Evolutionary conservation across 2,888 invertebrate genomes (phyloP), one percentile per base, ranked within the genome.

Genomic region (Platynereis dumerilii): DNA sequence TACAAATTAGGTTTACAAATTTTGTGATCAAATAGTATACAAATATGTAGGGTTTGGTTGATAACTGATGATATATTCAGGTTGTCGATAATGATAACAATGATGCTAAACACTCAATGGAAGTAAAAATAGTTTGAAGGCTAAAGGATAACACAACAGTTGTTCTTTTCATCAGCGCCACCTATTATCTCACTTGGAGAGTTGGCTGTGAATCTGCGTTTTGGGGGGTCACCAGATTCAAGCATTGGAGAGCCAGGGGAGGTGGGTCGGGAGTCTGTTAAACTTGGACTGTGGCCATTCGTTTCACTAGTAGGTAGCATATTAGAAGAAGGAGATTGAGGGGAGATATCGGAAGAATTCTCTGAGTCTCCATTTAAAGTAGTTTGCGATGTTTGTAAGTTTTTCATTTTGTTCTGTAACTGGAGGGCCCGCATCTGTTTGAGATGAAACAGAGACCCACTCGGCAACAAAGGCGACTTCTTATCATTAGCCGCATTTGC

Each of bases 371-470:
- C 34, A 12, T 34, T 34, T 34, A 34, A 12, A 5, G 34, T 34
- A 12, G 34, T 34, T 34, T 34, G 34, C 34, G 34, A 34, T 34
- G 34, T 7, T 34, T 34, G 34, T 7, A 34, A 7, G 12, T 28
- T 52, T 57, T 62, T 52, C 58, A 68, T 5, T 0, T 53, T n/a
- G 39, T 64, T 68, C 54, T 64, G 66, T 34, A 69, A 69, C 22
- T 73, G 69, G 45, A 79, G 80, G 17, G 79, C 73, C 17, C 96
- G 88, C 82, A 95, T 94, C 84, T 94, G 94, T 86, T 96, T 96
- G 83, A 96, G 87, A 85, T 96, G 95, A 61, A 95, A 91, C 76
- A 96, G 88, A 59, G 95, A 95, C 75, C 91, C 89, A 77, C 68
- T 67, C 1, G 67, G 64, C 7, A 70, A 34, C 17, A 28, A 17